phyloP scores from a whole-genome alignment of 2,888 invertebrate species.

The Malthinus seriepunctatus region DNA sequence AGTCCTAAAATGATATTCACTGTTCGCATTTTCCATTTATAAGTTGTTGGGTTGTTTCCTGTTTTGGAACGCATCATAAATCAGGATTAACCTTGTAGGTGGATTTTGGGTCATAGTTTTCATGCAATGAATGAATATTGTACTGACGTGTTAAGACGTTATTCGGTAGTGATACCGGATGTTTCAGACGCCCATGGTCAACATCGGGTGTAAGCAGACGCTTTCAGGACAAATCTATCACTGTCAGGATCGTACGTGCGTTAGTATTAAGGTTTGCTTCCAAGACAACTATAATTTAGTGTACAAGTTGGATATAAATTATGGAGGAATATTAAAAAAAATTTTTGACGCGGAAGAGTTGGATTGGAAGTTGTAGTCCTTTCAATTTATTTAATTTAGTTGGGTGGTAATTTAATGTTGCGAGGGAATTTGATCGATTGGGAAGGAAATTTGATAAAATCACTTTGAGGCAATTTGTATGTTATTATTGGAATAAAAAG shows the following conservation, averaged over 20 bases:
- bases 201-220: constrained; percentile 18
- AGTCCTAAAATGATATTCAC: constrained; percentile 24
- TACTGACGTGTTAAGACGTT: constrained; percentile 29
- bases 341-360: too few species aligned
- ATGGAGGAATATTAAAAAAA: too few species aligned
- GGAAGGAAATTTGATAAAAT: too few species aligned
- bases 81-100: constrained; percentile 48
- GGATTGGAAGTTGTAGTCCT: too few species aligned
- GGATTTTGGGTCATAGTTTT: constrained; percentile 39
- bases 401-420: too few species aligned
- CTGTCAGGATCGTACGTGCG: constrained; percentile 31
- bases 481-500: too few species aligned
- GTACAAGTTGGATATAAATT: too few species aligned
- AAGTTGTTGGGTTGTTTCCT: constrained; percentile 40
- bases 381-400: too few species aligned
- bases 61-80: constrained; percentile 45
- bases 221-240: constrained; percentile 33
- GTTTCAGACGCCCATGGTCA: constrained; percentile 27
- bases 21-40: constrained; percentile 46
- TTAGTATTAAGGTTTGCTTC: constrained; percentile 17
- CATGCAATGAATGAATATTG: constrained; percentile 27
- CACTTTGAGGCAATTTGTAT: too few species aligned
- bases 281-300: constrained; percentile 11
- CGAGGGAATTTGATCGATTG: too few species aligned
- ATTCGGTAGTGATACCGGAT: constrained; percentile 19